These are phyloP conservation scores for Bombus ignitus DNA, from an alignment of 1,140 invertebrate genomes.

Conservation along the genomic window DNA sequence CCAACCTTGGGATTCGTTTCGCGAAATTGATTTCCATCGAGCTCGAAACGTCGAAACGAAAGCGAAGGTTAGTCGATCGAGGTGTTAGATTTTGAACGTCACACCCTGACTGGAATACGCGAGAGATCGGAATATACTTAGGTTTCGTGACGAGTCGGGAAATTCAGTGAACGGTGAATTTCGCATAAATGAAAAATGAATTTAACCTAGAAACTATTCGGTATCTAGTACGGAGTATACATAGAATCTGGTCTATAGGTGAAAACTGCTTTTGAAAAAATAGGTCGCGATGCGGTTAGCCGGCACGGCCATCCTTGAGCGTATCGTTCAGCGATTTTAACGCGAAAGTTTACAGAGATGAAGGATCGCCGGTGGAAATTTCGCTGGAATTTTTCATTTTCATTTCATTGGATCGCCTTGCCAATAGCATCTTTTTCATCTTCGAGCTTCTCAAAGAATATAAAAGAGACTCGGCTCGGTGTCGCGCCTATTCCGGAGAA, in stretches of 20 bases:
- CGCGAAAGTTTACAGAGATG: constrained; percentile 29
- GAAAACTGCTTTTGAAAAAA: constrained; percentile 48
- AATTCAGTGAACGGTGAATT: not conserved
- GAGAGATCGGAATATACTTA: not conserved
- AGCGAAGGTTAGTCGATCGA: not conserved
- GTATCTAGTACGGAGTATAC: not conserved
- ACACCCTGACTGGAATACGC: not conserved
- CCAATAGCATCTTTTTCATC: too few species aligned
- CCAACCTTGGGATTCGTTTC: not conserved
- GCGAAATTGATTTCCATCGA: not conserved
- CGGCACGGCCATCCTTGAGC: constrained; percentile 22
- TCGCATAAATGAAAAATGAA: constrained; percentile 46
- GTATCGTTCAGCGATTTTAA: constrained; percentile 15
- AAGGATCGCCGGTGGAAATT: not conserved
- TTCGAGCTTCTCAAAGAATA: too few species aligned
- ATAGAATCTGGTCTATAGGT: constrained; percentile 43
- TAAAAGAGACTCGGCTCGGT: too few species aligned
- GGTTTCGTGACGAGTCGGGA: not conserved
- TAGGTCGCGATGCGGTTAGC: constrained; percentile 34
- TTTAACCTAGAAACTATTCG: constrained; percentile 40
- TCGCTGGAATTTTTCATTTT: not conserved
- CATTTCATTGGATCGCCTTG: not conserved
- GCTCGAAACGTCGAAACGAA: not conserved
- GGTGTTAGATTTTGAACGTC: not conserved
- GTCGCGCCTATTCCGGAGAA: not conserved